phyloP scores from a whole-genome alignment of 2,113 vertebrate genomes.

The Spea bombifrons region DNA sequence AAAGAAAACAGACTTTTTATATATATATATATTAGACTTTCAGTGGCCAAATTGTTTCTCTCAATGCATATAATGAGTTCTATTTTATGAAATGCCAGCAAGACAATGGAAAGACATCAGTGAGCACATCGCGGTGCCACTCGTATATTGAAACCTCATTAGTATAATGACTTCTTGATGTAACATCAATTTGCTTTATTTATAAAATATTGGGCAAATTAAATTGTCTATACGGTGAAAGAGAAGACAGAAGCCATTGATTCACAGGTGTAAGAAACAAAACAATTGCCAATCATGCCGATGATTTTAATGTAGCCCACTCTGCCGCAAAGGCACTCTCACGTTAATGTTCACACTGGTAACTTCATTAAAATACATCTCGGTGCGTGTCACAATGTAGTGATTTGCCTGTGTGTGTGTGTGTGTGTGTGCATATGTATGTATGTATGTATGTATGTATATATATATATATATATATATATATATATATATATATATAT shows the following conservation, averaged over 20 bases:
- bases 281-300: conserved; percentile 30
- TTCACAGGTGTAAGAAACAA: conserved; percentile 38
- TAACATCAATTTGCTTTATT: conserved; percentile 41
- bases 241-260: conserved; percentile 19
- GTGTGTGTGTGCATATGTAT: background rate
- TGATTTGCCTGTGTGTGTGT: background rate
- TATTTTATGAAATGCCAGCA: conserved; percentile 17
- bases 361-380: conserved; percentile 17
- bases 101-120: conserved; percentile 40
- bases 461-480: too few relatives aligned
- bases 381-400: background rate
- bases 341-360: conserved; percentile 28
- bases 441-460: too few relatives aligned
- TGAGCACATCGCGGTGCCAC: conserved; percentile 23
- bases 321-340: conserved; percentile 18
- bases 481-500: too few relatives aligned
- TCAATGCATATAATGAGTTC: conserved; percentile 26
- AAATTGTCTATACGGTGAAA: conserved; percentile 26
- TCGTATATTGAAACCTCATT: conserved; percentile 40
- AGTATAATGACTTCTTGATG: conserved; percentile 43
- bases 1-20: background rate
- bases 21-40: conserved; percentile 15
- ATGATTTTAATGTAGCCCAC: conserved; percentile 23
- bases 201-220: conserved; percentile 43
- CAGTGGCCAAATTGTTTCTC: conserved; percentile 21